phyloP scores from a whole-genome alignment of 2,888 invertebrate species.

The Rhagium mordax region DNA sequence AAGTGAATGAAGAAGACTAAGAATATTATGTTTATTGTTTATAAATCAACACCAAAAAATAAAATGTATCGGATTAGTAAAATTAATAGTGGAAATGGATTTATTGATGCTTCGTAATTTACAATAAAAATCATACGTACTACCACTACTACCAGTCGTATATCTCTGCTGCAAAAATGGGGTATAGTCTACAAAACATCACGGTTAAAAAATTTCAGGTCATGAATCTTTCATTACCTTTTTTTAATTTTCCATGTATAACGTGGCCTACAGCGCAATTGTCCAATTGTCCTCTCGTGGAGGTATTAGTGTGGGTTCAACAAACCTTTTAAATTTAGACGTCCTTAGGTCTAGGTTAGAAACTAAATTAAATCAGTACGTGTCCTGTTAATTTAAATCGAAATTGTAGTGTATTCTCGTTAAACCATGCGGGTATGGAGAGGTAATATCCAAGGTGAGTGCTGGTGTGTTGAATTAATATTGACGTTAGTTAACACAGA shows the following conservation, averaged over 20 bases:
- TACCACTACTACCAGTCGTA: too few species aligned
- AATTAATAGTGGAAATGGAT: too few species aligned
- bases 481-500: neutral
- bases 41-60: too few species aligned
- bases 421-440: neutral
- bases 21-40: too few species aligned
- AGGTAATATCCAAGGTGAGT: slow-evolving; percentile 9
- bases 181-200: neutral
- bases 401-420: neutral
- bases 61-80: too few species aligned
- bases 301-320: slow-evolving; percentile 5
- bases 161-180: neutral
- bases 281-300: neutral
- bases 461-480: slow-evolving; percentile 6
- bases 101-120: too few species aligned
- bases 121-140: too few species aligned
- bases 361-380: slow-evolving; percentile 8
- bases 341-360: slow-evolving; percentile 28
- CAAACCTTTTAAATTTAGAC: slow-evolving; percentile 27
- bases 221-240: neutral
- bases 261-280: neutral
- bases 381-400: slow-evolving; percentile 21
- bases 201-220: too few species aligned
- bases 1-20: too few species aligned
- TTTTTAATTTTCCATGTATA: neutral